phyloP scores from a whole-genome alignment of 2,113 vertebrate genomes.

The Sorex araneus region DNA sequence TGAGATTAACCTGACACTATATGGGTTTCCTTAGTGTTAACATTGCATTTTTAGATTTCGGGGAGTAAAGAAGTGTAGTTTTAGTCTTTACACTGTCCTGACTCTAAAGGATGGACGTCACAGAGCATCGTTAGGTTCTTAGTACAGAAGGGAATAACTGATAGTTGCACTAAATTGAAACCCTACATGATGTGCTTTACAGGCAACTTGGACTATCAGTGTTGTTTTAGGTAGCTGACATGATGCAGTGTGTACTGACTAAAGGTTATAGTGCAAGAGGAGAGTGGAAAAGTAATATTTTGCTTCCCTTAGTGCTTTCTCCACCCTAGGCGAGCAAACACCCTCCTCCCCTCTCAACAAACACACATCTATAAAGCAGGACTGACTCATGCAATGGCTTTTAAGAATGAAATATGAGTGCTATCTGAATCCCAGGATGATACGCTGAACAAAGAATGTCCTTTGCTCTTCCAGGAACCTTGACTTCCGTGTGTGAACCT shows the following conservation, averaged over 20 bases:
- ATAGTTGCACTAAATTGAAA: slow-evolving; percentile 52
- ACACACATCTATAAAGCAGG: slow-evolving; percentile 57
- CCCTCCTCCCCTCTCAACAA: slow-evolving; percentile 53
- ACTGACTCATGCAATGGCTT: slow-evolving; percentile 33
- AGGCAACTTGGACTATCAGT: not conserved
- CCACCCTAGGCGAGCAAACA: slow-evolving; percentile 68
- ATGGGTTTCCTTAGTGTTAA: not conserved
- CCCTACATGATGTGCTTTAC: not conserved
- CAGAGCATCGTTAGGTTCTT: slow-evolving; percentile 7
- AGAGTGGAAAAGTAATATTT: slow-evolving; percentile 62
- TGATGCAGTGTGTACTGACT: slow-evolving; percentile 24
- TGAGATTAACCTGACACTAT: not conserved
- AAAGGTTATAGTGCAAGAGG: slow-evolving; percentile 18
- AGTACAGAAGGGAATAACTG: slow-evolving; percentile 24
- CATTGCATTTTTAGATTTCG: not conserved
- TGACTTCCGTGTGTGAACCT: slow-evolving; percentile 55
- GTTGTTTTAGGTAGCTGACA: slow-evolving; percentile 47
- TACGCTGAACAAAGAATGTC: slow-evolving; percentile 41
- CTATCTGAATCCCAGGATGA: slow-evolving; percentile 12
- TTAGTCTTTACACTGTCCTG: slow-evolving; percentile 14
- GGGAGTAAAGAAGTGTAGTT: not conserved
- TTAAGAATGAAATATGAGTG: slow-evolving; percentile 41
- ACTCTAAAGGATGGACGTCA: not conserved
- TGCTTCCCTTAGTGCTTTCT: slow-evolving; percentile 28
- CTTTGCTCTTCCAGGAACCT: slow-evolving; percentile 54